A percentile compares a stretch with the other conserved stretches of the same genome.
Evolutionary conservation across 30 jellyfish, hydroid and myxozoan species (phyloP).

Genomic region (Cassiopea xamachana): DNA sequence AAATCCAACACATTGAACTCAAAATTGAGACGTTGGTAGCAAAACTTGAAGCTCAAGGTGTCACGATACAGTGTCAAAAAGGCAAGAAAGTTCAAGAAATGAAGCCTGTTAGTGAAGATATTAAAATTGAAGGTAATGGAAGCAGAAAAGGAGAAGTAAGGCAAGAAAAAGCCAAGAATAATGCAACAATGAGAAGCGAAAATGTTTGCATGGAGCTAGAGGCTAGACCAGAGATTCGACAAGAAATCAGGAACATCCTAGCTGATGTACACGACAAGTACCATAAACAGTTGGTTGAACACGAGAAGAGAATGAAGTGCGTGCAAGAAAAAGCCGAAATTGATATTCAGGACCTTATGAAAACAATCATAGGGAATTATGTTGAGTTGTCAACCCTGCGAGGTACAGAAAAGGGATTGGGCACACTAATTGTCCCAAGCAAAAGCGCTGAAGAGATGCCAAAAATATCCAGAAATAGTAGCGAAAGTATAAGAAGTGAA

Average conservation of each 20-base stretch:
- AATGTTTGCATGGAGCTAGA: not conserved
- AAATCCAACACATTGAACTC: constrained; percentile 41
- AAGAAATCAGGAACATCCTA: constrained; percentile 76
- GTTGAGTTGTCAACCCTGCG: constrained; percentile 61
- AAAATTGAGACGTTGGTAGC: constrained; percentile 42
- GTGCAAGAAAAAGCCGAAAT: constrained; percentile 93
- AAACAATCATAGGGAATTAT: constrained; percentile 79
- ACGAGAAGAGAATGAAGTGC: constrained; percentile 72
- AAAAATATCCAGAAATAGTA: not conserved
- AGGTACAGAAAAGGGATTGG: constrained; percentile 20
- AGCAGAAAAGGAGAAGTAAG: no score
- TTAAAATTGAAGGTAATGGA: not conserved
- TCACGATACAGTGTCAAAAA: not conserved
- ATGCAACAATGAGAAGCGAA: not conserved
- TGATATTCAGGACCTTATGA: constrained; percentile 88
- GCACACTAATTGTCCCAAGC: not conserved
- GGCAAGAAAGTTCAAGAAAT: not conserved
- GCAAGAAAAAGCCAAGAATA: not conserved
- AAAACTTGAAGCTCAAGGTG: constrained; percentile 31
- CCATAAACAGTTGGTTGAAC: constrained; percentile 79
- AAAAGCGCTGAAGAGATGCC: not conserved
- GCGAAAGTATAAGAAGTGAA: not conserved
- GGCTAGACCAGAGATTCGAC: constrained; percentile 50
- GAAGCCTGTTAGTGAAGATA: not conserved
- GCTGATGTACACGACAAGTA: constrained; percentile 87